Base-by-base conservation (phyloP, 1,140 invertebrate genomes). In the Orchesella cincta region DNA sequence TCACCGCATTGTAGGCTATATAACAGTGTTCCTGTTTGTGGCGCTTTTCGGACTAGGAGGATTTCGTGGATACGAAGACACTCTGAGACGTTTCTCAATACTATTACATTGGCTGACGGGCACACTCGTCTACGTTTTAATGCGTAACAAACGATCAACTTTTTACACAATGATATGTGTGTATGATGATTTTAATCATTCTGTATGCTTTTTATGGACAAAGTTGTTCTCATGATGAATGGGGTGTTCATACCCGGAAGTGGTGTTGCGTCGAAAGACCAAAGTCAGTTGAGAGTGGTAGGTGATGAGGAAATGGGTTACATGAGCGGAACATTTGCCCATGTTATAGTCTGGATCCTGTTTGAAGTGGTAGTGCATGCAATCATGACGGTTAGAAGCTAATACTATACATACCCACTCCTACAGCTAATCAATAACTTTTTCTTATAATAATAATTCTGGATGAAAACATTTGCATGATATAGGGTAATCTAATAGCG, bases 221-320 rank as follows among this genome's bases (percentile, higher is more conserved):
- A 12, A 29, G 62, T 67, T 3, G 26, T 67, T 31, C 8, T 3
- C 8, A 31, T 67, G 62, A 29, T 62, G 23, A n/a, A 26, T n/a
- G 62, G 26, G 5, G 62, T 33, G n/a, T 67, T 67, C 62, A 67
- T 67, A 31, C 62, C 62, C 31, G 62, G 26, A 67, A 67, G 31
- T 67, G 62, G 62, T 12, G 62, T 67, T 14, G 23, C 62, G 5
- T 31, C 28, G 12, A 14, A 16, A 12, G 31, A 67, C 14, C 31
- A 23, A 12, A 20, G 20, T 46, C 8, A 12, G 39, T 57, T 23
- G 5, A 8, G 12, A 26, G 3, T 57, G 54, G 54, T 23, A 23
- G 8, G 5, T 16, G 54, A 57, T 57, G 31, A 67, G 8, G 31
- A 67, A 26, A 31, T 1, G n/a, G 12, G 14, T 5, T 5, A 12